Conservation (phyloP, 1,140 invertebrate species). For the Holotrichia oblita region DNA sequence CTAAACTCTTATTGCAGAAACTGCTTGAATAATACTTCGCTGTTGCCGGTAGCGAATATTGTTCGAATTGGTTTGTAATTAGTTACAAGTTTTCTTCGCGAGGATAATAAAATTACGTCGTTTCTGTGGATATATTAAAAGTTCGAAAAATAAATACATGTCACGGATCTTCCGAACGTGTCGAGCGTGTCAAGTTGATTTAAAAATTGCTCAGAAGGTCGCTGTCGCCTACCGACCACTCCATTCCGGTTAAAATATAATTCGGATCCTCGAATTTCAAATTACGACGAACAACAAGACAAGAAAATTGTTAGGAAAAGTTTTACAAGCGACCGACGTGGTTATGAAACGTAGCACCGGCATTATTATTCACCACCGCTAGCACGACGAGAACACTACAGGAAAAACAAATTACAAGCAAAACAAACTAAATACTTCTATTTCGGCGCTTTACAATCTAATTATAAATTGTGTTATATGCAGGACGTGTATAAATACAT, state of each 20-base stretch:
- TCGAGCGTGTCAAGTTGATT: constrained; percentile 25
- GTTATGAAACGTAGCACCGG: constrained; percentile 11
- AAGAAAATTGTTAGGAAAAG: constrained; percentile 32
- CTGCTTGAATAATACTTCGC: no score
- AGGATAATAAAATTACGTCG: constrained; percentile 2
- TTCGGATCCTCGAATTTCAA: constrained; percentile 36
- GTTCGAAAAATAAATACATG: constrained; percentile 24
- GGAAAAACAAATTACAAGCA: constrained; percentile 32
- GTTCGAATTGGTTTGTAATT: constrained; percentile 9
- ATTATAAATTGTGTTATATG: not conserved
- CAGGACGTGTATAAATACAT: not conserved
- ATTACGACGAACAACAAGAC: constrained; percentile 25
- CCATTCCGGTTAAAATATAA: constrained; percentile 24
- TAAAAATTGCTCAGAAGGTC: constrained; percentile 31
- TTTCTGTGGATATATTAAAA: not conserved
- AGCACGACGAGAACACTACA: not conserved
- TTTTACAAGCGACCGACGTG: constrained; percentile 5
- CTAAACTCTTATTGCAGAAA: no score
- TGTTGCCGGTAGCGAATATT: not conserved
- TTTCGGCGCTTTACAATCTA: constrained; percentile 19
- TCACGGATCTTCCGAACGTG: constrained; percentile 19
- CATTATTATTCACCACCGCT: constrained; percentile 33
- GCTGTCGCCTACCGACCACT: not conserved
- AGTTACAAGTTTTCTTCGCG: not conserved
- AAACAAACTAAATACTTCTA: constrained; percentile 27